Base-by-base conservation (phyloP, 2,797 vertebrate species). In the Decapterus maruadsi region DNA sequence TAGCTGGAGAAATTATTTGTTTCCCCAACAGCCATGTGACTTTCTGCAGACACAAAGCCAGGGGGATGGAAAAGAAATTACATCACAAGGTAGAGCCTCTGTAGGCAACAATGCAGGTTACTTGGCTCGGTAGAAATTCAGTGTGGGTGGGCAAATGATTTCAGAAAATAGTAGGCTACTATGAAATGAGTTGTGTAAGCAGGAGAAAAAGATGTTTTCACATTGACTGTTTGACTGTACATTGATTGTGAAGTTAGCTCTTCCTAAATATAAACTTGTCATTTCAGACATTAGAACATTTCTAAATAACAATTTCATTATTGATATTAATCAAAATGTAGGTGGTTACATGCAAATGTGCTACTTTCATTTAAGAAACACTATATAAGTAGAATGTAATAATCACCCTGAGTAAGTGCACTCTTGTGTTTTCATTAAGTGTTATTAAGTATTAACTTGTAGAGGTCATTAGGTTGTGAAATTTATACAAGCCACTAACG, bases 1-100 rank as follows among this genome's bases (percentile, higher is more conserved):
- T 80, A 84, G 85, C 86, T 64, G 64, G 61, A 60, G 74, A 87
- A 90, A 93, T 89, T 63, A 92, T 91, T 90, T 87, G 84, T 89
- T 88, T 88, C 79, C 40, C 58, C 51, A 68, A 68, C 36, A 72
- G 72, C 60, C 84, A 85, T 17, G 83, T 83, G 88, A 89, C 78
- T 80, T 84, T 81, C 77, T 72, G 65, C 76, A 85, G 77, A 87
- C 75, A 88, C 79, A 81, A 82, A 85, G 78, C 84, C 64, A 76
- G 71, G 78, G 83, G 85, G 87, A 84, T 76, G 82, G 78, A 72
- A 53, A 77, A 85, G 64, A 78, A 87, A 71, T 26, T 69, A 55
- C 72, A 79, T 74, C 78, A 54, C 38, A 70, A 79, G 71, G 72
- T 79, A 77, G 64, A 83, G 75, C 57, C 77, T 62, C 64, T 76